Conservation (phyloP, 53 echinoderm and acorn worm species). For the Holothuria scabra region DNA sequence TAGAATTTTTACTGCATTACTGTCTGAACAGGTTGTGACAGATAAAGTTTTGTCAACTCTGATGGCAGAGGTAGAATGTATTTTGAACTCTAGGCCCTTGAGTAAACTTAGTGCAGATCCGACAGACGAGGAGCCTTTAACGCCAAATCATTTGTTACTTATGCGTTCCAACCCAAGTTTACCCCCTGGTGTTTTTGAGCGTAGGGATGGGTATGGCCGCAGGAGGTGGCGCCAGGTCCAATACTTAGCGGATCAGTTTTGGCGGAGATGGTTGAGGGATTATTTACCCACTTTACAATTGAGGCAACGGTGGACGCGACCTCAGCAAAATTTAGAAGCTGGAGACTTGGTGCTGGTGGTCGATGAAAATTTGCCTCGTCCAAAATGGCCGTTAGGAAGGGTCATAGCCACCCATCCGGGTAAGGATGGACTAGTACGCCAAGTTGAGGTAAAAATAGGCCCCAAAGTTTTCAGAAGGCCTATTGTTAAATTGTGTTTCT, state of each 20-base stretch:
- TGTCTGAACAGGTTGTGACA: neutral
- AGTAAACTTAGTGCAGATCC: neutral
- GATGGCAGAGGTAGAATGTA: neutral
- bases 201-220: constrained; percentile 5
- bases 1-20: neutral
- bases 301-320: constrained; percentile 25
- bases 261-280: neutral
- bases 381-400: constrained; percentile 1
- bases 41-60: neutral
- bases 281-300: neutral
- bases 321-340: constrained; percentile 19
- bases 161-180: too few relatives aligned
- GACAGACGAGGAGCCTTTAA: neutral
- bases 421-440: constrained; percentile 7
- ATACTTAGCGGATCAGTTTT: neutral
- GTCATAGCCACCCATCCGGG: neutral
- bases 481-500: neutral
- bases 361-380: constrained; percentile 16
- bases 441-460: constrained; percentile 14
- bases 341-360: too few relatives aligned
- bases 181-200: neutral
- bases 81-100: neutral
- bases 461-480: constrained; percentile 3
- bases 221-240: neutral
- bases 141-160: neutral